Evolutionary conservation across 2,888 invertebrate species (phyloP).

Genomic region (Microctonus aethiopoides): DNA sequence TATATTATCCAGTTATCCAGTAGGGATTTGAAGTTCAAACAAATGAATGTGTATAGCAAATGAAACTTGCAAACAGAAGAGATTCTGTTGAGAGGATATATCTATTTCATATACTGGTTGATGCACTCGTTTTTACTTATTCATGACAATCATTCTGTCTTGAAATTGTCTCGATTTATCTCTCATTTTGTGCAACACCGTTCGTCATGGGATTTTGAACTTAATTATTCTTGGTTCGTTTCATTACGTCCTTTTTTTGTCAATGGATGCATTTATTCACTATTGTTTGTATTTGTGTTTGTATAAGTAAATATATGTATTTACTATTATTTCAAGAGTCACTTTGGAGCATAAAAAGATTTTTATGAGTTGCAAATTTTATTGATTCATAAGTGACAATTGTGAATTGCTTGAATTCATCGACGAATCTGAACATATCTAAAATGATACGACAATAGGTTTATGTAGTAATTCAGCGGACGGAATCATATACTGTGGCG

Average conservation of each 20-base stretch:
- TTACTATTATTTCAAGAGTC: too few species aligned
- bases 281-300: too few species aligned
- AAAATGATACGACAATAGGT: not conserved
- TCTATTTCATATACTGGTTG: not conserved
- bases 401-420: not conserved
- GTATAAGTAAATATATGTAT: too few species aligned
- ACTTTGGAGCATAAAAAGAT: too few species aligned
- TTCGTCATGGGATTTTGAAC: not conserved
- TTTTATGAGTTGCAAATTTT: too few species aligned
- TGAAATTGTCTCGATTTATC: not conserved
- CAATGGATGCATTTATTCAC: too few species aligned
- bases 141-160: not conserved
- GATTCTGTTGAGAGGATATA: not conserved
- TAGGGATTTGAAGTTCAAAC: constrained; percentile 57
- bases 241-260: too few species aligned
- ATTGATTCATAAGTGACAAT: not conserved
- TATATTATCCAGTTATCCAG: constrained; percentile 58
- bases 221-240: not conserved
- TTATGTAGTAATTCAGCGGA: not conserved
- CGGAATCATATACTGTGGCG: not conserved
- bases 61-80: not conserved
- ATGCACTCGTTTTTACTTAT: not conserved
- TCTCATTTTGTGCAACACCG: not conserved
- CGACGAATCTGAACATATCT: not conserved
- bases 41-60: constrained; percentile 51